Base-by-base conservation (phyloP, 1,140 invertebrate species). In the Planococcus citri region DNA sequence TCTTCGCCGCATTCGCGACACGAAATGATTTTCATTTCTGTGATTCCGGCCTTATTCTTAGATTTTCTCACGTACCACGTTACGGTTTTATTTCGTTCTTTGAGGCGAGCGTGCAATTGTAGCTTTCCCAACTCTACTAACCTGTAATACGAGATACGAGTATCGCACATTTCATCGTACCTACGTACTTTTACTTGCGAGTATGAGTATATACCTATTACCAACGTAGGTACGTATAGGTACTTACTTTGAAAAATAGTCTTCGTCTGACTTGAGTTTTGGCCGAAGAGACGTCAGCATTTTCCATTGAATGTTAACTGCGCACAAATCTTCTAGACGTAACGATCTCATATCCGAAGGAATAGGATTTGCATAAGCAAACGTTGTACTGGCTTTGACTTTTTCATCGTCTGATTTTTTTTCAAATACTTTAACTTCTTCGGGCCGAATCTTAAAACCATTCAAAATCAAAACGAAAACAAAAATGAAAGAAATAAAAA, bases 301-400 rank as follows among this genome's bases (percentile, higher is more conserved):
- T 77, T 87, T 85, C 92, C 92, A 95, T 74, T 93, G 90, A 69
- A 95, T 95, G n/a, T 90, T 85, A 1, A 94, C 90, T 17, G 85
- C 80, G 72, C 88, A 88, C 27, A 95, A 79, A 74, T 94, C 91
- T 70, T 88, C 85, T 57, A 94, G 80, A 74, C 87, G 85, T 21
- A 92, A 81, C 24, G 81, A 81, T 73, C 83, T 83, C 92, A 95
- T 94, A 77, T 91, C 89, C 0, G 83, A 79, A 1, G 92, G 91
- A 69, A 92, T 80, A 0, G 92, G 92, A 80, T 94, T 86, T 69
- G 87, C 86, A 76, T 89, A 91, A 0, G 79, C 80, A 76, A 85
- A 89, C 33, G 84, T n/a, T n/a, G n/a, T n/a, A n/a, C n/a, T n/a
- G n/a, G n/a, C 81, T 61, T 82, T 81, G 0, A 79, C 76, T 74